These are phyloP conservation scores for Cinclus mexicanus DNA, from an alignment of 2,113 vertebrate species.

Conservation along the genomic window DNA sequence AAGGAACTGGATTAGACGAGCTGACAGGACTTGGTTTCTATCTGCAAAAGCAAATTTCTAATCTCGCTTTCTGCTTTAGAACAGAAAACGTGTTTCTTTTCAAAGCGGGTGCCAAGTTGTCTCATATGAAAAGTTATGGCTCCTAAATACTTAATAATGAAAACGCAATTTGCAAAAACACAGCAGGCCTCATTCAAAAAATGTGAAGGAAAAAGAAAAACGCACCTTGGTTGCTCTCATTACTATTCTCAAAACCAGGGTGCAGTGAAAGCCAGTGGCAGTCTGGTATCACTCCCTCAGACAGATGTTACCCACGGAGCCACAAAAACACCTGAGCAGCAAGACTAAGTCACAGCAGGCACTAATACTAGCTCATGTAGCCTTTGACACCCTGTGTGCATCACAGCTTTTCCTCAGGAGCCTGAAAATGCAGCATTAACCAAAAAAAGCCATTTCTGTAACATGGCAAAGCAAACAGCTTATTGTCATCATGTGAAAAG, in stretches of 20 bases:
- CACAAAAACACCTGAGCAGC: background rate
- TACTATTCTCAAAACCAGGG: background rate
- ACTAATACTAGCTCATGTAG: background rate
- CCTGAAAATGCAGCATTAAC: background rate
- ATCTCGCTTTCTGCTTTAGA: conserved; percentile 2
- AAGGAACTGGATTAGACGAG: background rate
- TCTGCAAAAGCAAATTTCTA: background rate
- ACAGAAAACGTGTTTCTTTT: background rate
- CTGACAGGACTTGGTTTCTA: background rate
- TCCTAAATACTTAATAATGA: background rate
- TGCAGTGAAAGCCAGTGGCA: background rate
- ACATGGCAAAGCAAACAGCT: background rate
- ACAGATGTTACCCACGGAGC: background rate
- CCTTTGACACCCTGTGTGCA: background rate
- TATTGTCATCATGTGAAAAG: background rate
- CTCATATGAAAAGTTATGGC: background rate
- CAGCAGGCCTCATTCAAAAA: background rate
- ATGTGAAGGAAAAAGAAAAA: background rate
- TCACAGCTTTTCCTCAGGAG: background rate
- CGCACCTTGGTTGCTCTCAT: background rate
- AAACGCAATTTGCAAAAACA: background rate
- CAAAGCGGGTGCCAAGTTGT: background rate
- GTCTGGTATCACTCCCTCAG: background rate
- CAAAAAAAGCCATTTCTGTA: background rate
- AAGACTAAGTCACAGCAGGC: background rate